phyloP scores from a whole-genome alignment of 2,113 vertebrate species.

The Irena cyanogastra region DNA sequence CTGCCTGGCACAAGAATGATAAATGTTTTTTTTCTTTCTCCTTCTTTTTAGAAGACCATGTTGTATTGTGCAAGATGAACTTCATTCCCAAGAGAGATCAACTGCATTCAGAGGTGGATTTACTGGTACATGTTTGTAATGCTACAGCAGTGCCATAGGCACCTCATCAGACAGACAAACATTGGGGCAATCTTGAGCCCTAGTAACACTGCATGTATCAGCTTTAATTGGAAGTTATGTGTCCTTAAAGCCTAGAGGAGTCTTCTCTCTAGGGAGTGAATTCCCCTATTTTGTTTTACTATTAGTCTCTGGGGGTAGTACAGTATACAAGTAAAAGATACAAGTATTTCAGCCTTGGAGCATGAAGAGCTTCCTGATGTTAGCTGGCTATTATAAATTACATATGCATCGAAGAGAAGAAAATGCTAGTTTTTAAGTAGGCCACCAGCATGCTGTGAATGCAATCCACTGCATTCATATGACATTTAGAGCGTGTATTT shows the following conservation, averaged over 20 bases:
- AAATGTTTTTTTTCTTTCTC: conserved; percentile 10
- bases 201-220: neutral
- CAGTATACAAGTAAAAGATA: neutral
- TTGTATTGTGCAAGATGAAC: conserved; percentile 14
- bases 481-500: neutral
- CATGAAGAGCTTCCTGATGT: neutral
- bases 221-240: neutral
- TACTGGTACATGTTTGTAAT: neutral
- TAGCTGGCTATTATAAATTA: neutral
- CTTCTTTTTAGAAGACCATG: neutral
- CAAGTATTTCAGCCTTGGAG: neutral
- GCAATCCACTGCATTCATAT: neutral
- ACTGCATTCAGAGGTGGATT: neutral
- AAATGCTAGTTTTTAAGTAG: neutral
- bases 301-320: neutral
- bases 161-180: neutral
- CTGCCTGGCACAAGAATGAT: neutral
- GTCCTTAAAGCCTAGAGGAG: neutral
- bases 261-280: neutral
- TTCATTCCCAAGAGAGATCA: neutral
- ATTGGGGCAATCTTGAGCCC: neutral
- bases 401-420: neutral
- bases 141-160: neutral
- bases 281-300: neutral
- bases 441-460: neutral